Conservation (phyloP, 2,888 invertebrate species). For the Laspeyria flexula region DNA sequence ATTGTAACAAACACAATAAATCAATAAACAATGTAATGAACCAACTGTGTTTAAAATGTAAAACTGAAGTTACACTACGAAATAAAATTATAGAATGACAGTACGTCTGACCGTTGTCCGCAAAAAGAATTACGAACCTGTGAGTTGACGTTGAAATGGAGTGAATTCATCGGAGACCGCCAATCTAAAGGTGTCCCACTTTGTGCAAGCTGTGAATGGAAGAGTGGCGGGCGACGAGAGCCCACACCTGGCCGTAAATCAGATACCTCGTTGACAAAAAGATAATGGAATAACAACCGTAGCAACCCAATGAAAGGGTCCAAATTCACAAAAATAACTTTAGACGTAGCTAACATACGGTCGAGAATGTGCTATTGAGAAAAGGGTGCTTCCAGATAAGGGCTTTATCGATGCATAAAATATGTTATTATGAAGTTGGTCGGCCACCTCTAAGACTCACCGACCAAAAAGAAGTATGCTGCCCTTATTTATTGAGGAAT, state of each 20-base stretch:
- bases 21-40: conserved; percentile 5
- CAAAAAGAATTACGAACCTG: conserved; percentile 33
- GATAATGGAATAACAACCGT: conserved; percentile 57
- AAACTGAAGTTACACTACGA: conserved; percentile 13
- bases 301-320: conserved; percentile 51
- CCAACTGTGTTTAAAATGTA: conserved; percentile 5
- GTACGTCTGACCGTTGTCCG: conserved; percentile 11
- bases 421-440: conserved; percentile 79
- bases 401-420: conserved; percentile 81
- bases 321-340: conserved; percentile 45
- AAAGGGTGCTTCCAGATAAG: conserved; percentile 77
- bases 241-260: conserved; percentile 76
- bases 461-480: conserved; percentile 55
- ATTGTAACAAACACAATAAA: conserved; percentile 8
- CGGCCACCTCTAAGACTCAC: conserved; percentile 51
- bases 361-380: conserved; percentile 74
- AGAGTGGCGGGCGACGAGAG: conserved; percentile 61
- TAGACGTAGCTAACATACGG: conserved; percentile 61
- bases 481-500: conserved; percentile 63
- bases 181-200: conserved; percentile 70
- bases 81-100: conserved; percentile 22
- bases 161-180: conserved; percentile 57
- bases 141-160: conserved; percentile 51
- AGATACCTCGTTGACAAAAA: conserved; percentile 54
- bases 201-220: conserved; percentile 74